Conservation (phyloP, 2,888 invertebrate genomes). For the Pterostichus niger region DNA sequence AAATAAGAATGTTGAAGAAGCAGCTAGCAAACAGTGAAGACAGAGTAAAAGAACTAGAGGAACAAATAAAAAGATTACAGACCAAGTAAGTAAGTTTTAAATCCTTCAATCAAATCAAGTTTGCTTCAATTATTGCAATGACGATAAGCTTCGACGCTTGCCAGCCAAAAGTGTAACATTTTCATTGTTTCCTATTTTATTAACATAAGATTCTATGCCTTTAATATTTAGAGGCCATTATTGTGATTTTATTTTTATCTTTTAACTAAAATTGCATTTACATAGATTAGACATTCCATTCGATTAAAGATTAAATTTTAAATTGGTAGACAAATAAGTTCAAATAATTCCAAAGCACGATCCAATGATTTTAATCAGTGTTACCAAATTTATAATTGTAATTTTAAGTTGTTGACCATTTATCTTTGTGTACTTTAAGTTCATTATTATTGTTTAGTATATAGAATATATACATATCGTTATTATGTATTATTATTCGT, state of each 20-base stretch:
- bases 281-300: constrained; percentile 53
- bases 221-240: constrained; percentile 61
- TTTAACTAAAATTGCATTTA: constrained; percentile 62
- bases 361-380: constrained; percentile 58
- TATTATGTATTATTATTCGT: constrained; percentile 38
- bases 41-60: constrained; percentile 89
- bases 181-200: constrained; percentile 54
- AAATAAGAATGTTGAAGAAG: constrained; percentile 87
- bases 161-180: constrained; percentile 55
- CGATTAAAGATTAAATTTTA: too few relatives aligned
- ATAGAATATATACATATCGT: constrained; percentile 76
- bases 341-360: constrained; percentile 55
- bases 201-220: constrained; percentile 35
- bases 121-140: constrained; percentile 67
- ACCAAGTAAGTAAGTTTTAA: constrained; percentile 68
- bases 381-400: constrained; percentile 55
- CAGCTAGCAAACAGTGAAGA: constrained; percentile 89
- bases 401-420: constrained; percentile 70
- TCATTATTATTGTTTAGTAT: constrained; percentile 72
- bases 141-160: constrained; percentile 61
- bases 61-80: constrained; percentile 83
- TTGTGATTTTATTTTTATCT: constrained; percentile 58
- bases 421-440: constrained; percentile 74
- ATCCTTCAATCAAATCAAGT: constrained; percentile 1
- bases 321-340: constrained; percentile 27